Evolutionary conservation across 1,140 invertebrate genomes (phyloP).

Genomic region (Anagrus nilaparvatae): DNA sequence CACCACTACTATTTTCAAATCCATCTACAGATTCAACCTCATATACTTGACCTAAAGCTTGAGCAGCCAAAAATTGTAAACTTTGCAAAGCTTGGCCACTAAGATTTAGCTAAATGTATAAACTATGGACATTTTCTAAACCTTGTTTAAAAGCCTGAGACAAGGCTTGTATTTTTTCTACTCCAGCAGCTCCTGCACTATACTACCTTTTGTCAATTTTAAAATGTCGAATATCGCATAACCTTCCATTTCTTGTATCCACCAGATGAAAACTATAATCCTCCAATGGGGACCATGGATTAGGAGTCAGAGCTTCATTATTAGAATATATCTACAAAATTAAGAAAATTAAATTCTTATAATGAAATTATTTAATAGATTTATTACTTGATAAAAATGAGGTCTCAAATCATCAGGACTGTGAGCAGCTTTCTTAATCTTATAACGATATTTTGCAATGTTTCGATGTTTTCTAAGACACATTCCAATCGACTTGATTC

Average conservation of each 20-base stretch:
- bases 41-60: constrained; percentile 32
- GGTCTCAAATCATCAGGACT: constrained; percentile 73
- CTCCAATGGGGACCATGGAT: constrained; percentile 73
- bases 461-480: constrained; percentile 36
- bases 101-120: constrained; percentile 36
- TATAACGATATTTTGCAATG: constrained; percentile 41
- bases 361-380: no score
- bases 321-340: constrained; percentile 65
- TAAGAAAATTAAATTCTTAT: no score
- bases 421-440: constrained; percentile 51
- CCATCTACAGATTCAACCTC: constrained; percentile 24
- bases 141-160: constrained; percentile 44
- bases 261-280: constrained; percentile 87
- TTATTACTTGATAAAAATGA: constrained; percentile 54
- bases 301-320: constrained; percentile 85
- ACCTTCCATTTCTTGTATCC: constrained; percentile 66
- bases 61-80: constrained; percentile 36
- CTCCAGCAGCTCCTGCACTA: no score
- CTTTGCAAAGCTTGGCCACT: constrained; percentile 42
- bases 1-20: constrained; percentile 16
- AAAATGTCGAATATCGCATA: constrained; percentile 76
- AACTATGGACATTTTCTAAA: constrained; percentile 39
- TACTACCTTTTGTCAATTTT: constrained; percentile 90
- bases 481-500: no score
- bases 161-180: constrained; percentile 38